Evolutionary conservation across 2,888 invertebrate genomes (phyloP).

Genomic region (Drepana falcataria): DNA sequence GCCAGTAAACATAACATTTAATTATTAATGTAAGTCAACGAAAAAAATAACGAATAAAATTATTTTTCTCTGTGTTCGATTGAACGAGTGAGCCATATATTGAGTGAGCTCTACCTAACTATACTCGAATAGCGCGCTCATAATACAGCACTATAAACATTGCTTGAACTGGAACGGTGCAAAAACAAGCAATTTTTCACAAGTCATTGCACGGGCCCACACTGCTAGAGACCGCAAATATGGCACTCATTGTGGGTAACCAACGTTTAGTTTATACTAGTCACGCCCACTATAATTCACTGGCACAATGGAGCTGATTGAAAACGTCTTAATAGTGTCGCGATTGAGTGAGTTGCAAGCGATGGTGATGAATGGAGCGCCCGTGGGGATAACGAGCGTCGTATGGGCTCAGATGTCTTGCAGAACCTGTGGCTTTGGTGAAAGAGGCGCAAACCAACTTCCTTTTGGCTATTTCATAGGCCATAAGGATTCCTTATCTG

Average conservation of each 20-base stretch:
- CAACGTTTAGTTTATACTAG: conserved; percentile 38
- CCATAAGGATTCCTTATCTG: no score
- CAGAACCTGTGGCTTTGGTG: conserved; percentile 19
- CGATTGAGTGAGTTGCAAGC: conserved; percentile 39
- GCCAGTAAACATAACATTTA: no score
- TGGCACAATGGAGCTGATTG: conserved; percentile 43
- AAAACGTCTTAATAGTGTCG: conserved; percentile 51
- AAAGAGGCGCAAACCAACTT: no score
- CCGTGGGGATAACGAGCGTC: conserved; percentile 41
- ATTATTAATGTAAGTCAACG: no score
- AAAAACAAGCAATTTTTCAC: conserved; percentile 31
- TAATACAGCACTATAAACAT: conserved; percentile 9
- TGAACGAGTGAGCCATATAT: background rate
- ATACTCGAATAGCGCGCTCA: background rate
- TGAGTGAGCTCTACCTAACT: background rate
- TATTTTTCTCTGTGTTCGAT: no score
- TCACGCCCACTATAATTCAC: conserved; percentile 53
- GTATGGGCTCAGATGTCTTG: conserved; percentile 41
- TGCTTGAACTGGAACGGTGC: conserved; percentile 20
- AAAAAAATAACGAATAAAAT: no score
- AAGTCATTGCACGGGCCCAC: conserved; percentile 38
- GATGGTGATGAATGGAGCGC: conserved; percentile 40
- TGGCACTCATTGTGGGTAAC: conserved; percentile 31
- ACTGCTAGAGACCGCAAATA: conserved; percentile 36
- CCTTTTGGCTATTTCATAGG: no score